Evolutionary conservation across 1,140 invertebrate species (phyloP).

Genomic region (Papilio dardanus): DNA sequence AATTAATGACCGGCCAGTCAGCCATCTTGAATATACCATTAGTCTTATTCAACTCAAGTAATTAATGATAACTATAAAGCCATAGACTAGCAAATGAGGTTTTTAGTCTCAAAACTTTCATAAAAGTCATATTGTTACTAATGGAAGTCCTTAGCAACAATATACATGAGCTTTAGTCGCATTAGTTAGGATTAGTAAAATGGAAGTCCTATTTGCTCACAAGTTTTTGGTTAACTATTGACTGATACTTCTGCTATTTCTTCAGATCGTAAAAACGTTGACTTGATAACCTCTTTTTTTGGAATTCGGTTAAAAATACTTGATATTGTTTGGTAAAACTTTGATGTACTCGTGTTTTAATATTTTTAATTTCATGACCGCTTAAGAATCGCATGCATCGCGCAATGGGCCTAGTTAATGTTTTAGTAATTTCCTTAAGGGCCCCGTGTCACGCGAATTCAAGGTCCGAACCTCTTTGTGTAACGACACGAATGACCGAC

Average conservation of each 20-base stretch:
- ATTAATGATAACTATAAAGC: conserved; percentile 2
- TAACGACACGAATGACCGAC: neutral
- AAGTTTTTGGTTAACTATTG: too few relatives aligned
- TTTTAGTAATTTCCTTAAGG: conserved; percentile 25
- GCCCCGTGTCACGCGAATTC: neutral
- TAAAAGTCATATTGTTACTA: too few relatives aligned
- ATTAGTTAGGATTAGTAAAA: too few relatives aligned
- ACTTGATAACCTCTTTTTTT: too few relatives aligned
- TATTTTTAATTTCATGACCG: neutral
- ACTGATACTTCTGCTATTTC: too few relatives aligned
- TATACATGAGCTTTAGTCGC: too few relatives aligned
- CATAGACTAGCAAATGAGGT: neutral
- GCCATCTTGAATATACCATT: neutral
- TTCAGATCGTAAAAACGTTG: too few relatives aligned
- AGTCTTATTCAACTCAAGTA: neutral
- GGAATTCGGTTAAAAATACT: too few relatives aligned
- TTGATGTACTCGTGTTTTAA: neutral
- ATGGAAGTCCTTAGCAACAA: too few relatives aligned
- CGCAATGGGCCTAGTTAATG: neutral
- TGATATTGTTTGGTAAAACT: neutral
- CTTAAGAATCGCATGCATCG: neutral
- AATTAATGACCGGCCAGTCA: neutral
- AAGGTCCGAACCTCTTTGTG: neutral
- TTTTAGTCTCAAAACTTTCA: neutral
- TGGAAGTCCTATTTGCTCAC: too few relatives aligned